Evolutionary conservation across 2,113 vertebrate genomes (phyloP).

Genomic region (Tupaia tana): DNA sequence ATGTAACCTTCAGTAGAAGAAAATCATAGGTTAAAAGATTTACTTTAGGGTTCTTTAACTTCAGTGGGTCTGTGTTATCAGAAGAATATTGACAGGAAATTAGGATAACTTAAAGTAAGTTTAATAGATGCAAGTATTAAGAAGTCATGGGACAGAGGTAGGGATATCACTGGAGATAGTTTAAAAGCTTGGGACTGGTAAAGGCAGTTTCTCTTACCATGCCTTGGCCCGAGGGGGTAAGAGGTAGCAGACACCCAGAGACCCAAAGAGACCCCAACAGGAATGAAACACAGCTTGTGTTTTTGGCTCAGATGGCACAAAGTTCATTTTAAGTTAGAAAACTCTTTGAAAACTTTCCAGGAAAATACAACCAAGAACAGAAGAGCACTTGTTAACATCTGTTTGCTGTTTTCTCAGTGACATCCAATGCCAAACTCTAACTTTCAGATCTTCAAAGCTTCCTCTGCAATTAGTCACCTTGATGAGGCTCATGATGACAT

Average conservation of each 20-base stretch:
- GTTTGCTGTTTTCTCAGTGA: conserved; percentile 11
- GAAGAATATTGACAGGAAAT: neutral
- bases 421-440: neutral
- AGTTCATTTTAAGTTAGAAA: conserved; percentile 69
- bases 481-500: neutral
- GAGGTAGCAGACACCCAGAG: neutral
- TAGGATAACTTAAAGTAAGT: neutral
- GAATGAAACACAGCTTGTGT: conserved; percentile 43
- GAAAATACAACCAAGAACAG: conserved; percentile 3
- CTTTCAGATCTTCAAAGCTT: neutral
- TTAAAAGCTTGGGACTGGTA: accelerated
- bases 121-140: neutral
- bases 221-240: neutral
- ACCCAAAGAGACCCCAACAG: no score
- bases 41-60: neutral
- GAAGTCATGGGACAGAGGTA: neutral
- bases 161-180: neutral
- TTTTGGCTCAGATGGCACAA: conserved; percentile 10
- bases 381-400: neutral
- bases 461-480: conserved; percentile 15
- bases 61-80: neutral
- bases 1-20: neutral
- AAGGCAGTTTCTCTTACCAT: neutral
- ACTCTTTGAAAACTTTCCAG: conserved; percentile 42
- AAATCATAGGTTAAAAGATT: neutral